Evolutionary conservation across 2,113 vertebrate genomes (phyloP).

Genomic region (Stegastes partitus): DNA sequence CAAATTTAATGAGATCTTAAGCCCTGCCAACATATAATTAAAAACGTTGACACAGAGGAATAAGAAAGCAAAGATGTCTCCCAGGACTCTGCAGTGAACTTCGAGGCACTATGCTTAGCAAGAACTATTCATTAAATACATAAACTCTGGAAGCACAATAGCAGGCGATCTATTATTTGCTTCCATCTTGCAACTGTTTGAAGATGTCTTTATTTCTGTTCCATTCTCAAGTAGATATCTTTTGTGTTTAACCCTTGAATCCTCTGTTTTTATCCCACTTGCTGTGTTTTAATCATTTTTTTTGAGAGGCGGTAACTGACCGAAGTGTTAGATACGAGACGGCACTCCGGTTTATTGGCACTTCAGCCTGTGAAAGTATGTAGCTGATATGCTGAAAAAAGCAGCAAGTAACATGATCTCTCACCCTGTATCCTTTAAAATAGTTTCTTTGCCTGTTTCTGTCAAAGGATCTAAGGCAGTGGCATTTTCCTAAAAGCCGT

Average conservation of each 20-base stretch:
- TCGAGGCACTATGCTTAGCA: slow-evolving; percentile 48
- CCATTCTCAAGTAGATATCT: slow-evolving; percentile 29
- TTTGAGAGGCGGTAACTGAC: too few relatives aligned
- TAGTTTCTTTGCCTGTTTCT: neutral
- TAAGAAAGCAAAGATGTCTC: slow-evolving; percentile 78
- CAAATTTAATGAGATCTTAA: slow-evolving; percentile 87
- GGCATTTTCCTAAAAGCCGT: slow-evolving; percentile 49
- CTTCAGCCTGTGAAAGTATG: neutral
- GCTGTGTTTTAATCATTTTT: slow-evolving; percentile 26
- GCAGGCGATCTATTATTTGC: slow-evolving; percentile 23
- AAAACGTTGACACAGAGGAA: slow-evolving; percentile 81
- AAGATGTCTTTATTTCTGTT: slow-evolving; percentile 51
- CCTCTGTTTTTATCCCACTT: slow-evolving; percentile 27
- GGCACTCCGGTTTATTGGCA: neutral
- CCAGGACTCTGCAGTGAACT: slow-evolving; percentile 60
- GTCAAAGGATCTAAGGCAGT: slow-evolving; percentile 7
- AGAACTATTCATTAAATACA: slow-evolving; percentile 55
- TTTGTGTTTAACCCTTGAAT: slow-evolving; percentile 17
- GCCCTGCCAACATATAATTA: slow-evolving; percentile 87
- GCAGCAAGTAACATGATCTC: neutral
- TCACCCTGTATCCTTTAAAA: neutral
- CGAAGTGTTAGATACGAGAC: too few relatives aligned
- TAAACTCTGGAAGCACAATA: slow-evolving; percentile 34
- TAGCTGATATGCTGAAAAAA: neutral
- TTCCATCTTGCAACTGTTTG: slow-evolving; percentile 27